Evolutionary conservation across 2,113 vertebrate species (phyloP).

Genomic region (Hippocampus guttulatus): DNA sequence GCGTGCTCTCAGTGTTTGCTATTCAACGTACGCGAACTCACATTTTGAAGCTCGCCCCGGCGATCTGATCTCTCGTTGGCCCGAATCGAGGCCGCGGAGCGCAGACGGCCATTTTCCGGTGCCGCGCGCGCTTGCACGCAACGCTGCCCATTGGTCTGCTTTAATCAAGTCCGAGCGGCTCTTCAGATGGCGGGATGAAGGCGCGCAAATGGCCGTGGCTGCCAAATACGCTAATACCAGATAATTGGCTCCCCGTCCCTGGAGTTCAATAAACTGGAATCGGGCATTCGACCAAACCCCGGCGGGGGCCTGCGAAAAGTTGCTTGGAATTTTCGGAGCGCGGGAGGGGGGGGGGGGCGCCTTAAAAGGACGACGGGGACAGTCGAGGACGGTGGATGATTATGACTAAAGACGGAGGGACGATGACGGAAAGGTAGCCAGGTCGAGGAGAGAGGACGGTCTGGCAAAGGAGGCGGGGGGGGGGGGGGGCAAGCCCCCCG

Average conservation of each 20-base stretch:
- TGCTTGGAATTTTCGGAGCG: too few species aligned
- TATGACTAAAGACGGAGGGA: too few species aligned
- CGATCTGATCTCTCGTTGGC: neutral
- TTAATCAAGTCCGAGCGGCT: neutral
- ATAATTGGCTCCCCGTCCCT: neutral
- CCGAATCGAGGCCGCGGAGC: neutral
- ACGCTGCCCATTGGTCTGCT: neutral
- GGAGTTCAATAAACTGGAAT: neutral
- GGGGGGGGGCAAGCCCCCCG: too few species aligned
- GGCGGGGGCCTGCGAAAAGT: too few species aligned
- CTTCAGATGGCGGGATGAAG: neutral
- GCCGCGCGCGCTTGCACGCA: neutral
- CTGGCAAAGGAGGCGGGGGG: too few species aligned
- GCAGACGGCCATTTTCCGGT: neutral
- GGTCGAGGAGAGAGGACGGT: too few species aligned
- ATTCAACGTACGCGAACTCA: neutral
- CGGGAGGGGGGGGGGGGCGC: too few species aligned
- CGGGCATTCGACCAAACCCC: too few species aligned
- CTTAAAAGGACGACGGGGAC: too few species aligned
- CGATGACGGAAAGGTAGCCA: too few species aligned
- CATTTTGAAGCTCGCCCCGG: neutral
- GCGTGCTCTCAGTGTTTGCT: neutral
- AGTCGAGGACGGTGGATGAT: too few species aligned
- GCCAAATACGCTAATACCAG: neutral
- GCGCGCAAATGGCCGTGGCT: neutral